Percentiles rank a stretch among this genome's conserved stretches.
Conservation (phyloP, 2,797 vertebrate species). For the Oreortyx pictus region DNA sequence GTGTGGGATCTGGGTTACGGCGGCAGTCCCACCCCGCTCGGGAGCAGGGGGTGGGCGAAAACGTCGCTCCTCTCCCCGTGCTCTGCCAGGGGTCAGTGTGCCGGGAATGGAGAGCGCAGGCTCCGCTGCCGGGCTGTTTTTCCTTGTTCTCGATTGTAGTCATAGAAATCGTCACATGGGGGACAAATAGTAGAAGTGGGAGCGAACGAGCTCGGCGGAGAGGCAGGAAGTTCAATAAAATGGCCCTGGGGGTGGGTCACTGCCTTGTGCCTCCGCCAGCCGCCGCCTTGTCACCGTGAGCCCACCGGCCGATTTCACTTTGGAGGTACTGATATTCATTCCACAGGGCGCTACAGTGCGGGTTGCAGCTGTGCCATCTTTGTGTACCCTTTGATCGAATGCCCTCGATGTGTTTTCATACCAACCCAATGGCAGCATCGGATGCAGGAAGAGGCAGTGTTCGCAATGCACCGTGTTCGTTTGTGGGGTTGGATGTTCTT, state of each 20-base stretch:
- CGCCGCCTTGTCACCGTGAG: accelerated
- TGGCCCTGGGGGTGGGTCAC: neutral
- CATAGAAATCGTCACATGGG: slow-evolving; percentile 6
- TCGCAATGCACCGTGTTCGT: accelerated
- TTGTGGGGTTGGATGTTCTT: neutral
- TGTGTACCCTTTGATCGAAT: neutral
- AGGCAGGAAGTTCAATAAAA: neutral
- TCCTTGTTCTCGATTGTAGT: neutral
- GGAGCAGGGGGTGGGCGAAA: too few relatives aligned
- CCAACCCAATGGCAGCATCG: accelerated
- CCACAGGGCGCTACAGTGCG: too few relatives aligned
- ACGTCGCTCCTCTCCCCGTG: too few relatives aligned
- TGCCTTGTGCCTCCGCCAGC: neutral
- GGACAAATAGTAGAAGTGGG: neutral
- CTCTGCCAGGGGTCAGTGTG: too few relatives aligned
- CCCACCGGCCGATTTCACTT: neutral
- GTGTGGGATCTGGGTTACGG: too few relatives aligned
- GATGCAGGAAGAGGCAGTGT: neutral
- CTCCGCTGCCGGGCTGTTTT: neutral
- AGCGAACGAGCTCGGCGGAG: neutral
- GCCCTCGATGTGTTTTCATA: accelerated
- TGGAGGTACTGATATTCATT: neutral
- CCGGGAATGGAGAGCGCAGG: too few relatives aligned
- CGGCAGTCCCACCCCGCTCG: too few relatives aligned
- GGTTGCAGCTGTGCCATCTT: neutral